Percentiles rank a stretch among this genome's conserved stretches.
phyloP scores from a whole-genome alignment of 2,797 vertebrate genomes.

The Pelodytes ibericus region DNA sequence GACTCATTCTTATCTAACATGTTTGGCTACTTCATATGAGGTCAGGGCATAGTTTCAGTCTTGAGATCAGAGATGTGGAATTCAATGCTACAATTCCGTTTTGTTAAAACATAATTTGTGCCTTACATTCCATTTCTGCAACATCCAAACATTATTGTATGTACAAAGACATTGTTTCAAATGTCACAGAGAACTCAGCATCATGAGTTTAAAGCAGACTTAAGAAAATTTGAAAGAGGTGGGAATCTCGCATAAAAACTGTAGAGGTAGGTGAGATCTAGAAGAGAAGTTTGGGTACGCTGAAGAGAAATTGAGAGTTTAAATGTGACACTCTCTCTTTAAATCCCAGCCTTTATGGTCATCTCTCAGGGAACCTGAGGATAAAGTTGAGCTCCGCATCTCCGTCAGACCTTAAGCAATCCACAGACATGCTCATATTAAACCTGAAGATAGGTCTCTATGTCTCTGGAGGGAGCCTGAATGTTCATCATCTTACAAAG shows the following conservation, averaged over 20 bases:
- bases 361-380: neutral
- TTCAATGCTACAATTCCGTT: conserved; percentile 24
- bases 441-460: neutral
- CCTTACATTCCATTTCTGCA: neutral
- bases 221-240: conserved; percentile 5
- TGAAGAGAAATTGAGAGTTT: neutral
- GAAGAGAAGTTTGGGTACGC: neutral
- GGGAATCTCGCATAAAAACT: conserved; percentile 14
- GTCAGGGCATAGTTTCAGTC: conserved; percentile 8
- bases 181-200: neutral
- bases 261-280: conserved; percentile 31
- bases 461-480: neutral
- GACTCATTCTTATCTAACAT: conserved; percentile 14
- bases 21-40: conserved; percentile 21
- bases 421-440: neutral
- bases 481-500: neutral
- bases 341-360: neutral
- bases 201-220: neutral
- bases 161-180: neutral
- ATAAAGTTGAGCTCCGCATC: neutral
- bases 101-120: neutral
- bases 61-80: neutral
- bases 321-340: neutral
- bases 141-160: neutral
- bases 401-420: neutral